Evolutionary conservation across 2,888 invertebrate genomes (phyloP).

Genomic region (Molorchus minor): DNA sequence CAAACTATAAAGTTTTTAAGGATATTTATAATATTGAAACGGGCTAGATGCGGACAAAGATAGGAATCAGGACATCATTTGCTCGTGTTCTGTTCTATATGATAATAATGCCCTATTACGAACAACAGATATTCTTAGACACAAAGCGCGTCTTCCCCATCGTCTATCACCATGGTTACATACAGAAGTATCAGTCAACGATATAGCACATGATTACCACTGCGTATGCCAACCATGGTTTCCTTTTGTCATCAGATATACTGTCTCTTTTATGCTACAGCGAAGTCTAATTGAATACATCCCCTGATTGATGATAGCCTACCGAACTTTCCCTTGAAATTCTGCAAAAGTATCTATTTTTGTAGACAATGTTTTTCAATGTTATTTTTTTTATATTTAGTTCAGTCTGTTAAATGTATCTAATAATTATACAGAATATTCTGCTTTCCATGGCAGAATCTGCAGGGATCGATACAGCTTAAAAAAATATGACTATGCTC

Average conservation of each 20-base stretch:
- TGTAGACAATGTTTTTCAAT: not conserved
- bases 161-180: constrained; percentile 35
- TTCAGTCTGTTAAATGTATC: not conserved
- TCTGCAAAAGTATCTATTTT: constrained; percentile 5
- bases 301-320: constrained; percentile 32
- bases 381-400: not conserved
- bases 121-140: constrained; percentile 21
- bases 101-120: constrained; percentile 22
- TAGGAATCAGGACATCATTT: not conserved
- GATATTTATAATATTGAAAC: too few species aligned
- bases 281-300: constrained; percentile 31
- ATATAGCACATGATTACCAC: constrained; percentile 41
- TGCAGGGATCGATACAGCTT: too few species aligned
- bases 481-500: too few species aligned
- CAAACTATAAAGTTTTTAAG: too few species aligned
- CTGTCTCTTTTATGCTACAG: constrained; percentile 38
- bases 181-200: constrained; percentile 30
- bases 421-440: too few species aligned
- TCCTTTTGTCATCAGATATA: constrained; percentile 43
- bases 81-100: not conserved
- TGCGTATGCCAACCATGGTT: constrained; percentile 40
- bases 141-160: constrained; percentile 12
- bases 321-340: constrained; percentile 12
- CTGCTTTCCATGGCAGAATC: too few species aligned
- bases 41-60: not conserved